Conservation (phyloP, 2,797 vertebrate species). For the Chiloscyllium punctatum region DNA sequence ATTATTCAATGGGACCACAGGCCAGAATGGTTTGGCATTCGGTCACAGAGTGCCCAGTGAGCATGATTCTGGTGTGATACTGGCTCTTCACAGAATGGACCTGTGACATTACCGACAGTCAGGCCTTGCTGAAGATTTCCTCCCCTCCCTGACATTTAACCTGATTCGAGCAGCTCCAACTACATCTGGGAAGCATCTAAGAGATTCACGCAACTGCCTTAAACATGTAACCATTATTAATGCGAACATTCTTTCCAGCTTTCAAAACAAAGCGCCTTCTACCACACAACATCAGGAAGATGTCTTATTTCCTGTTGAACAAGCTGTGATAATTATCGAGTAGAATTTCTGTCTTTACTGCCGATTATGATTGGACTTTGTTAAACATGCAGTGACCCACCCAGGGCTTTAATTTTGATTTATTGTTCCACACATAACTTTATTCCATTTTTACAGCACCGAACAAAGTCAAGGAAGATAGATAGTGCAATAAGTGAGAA, state of each 20-base stretch:
- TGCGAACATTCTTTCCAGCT: slow-evolving; percentile 7
- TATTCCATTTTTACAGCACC: background rate
- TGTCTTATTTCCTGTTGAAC: slow-evolving; percentile 24
- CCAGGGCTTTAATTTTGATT: background rate
- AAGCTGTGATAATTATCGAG: slow-evolving; percentile 12
- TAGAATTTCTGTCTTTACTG: background rate
- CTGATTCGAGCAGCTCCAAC: background rate
- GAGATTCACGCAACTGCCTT: background rate
- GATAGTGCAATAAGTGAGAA: background rate
- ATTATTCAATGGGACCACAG: background rate
- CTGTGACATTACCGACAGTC: background rate
- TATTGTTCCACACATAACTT: too few species aligned
- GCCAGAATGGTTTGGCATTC: background rate
- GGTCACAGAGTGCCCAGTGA: background rate
- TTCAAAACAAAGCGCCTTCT: slow-evolving; percentile 30
- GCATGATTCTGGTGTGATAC: background rate
- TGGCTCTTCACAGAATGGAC: background rate
- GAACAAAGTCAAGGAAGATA: background rate
- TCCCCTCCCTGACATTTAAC: background rate
- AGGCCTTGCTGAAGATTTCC: background rate
- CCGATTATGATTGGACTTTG: background rate
- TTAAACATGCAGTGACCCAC: background rate
- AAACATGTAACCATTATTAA: slow-evolving; percentile 10
- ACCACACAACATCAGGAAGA: background rate
- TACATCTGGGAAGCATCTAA: slow-evolving; percentile 3